A percentile compares a stretch with the other conserved stretches of the same genome.
phyloP scores from a whole-genome alignment of 2,113 vertebrate genomes.

The Tychaedon coryphoeus region DNA sequence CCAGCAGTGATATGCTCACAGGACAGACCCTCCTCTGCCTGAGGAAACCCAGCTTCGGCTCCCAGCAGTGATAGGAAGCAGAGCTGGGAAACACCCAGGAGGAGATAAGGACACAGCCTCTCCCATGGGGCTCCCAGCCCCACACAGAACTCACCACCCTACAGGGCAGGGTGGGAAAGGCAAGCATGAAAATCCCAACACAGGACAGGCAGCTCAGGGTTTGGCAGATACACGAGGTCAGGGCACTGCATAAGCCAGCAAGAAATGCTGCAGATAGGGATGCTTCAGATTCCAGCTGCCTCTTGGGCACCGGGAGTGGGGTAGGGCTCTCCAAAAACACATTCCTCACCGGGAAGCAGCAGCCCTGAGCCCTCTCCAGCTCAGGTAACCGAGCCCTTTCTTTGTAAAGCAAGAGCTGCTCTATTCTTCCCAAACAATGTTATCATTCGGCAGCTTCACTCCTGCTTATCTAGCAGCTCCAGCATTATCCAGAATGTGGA shows the following conservation, averaged over 20 bases:
- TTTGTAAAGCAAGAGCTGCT: constrained; percentile 12
- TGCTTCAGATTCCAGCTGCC: constrained; percentile 42
- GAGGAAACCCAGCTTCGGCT: background rate
- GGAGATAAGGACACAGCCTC: background rate
- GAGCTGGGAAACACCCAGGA: background rate
- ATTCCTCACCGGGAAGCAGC: constrained; percentile 4
- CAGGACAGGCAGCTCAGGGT: background rate
- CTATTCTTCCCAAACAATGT: constrained; percentile 54
- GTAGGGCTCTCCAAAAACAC: constrained; percentile 16
- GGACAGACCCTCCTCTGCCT: background rate
- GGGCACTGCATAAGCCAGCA: background rate
- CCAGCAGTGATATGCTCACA: background rate
- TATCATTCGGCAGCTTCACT: background rate
- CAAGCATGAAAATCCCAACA: fast-evolving
- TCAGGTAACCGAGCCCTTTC: constrained; percentile 12
- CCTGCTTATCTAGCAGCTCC: constrained; percentile 35
- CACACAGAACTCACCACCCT: background rate
- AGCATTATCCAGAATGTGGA: constrained; percentile 43
- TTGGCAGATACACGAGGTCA: background rate
- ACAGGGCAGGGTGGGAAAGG: fast-evolving
- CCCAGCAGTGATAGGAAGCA: background rate
- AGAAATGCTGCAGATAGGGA: constrained; percentile 23
- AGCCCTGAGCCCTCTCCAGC: background rate
- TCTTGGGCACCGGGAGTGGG: background rate
- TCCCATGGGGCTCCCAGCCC: background rate